Evolutionary conservation across 2,797 vertebrate species (phyloP).

Genomic region (Iguana delicatissima): DNA sequence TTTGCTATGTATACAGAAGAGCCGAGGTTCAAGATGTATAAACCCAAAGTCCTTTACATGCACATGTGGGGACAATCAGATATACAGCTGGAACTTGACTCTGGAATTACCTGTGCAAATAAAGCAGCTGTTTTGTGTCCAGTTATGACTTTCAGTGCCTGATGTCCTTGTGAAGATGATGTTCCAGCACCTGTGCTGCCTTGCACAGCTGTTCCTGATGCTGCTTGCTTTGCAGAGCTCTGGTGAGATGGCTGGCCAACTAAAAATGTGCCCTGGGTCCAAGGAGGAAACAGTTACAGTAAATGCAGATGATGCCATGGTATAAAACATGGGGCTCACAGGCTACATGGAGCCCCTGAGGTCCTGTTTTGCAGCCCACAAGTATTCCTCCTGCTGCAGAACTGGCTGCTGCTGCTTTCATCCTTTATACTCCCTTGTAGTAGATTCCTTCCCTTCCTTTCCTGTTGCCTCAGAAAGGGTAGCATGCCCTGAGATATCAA

Average conservation of each 20-base stretch:
- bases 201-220: constrained; percentile 84
- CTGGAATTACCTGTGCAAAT: constrained; percentile 90
- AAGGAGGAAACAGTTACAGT: not conserved
- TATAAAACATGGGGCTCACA: not conserved
- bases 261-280: constrained; percentile 93
- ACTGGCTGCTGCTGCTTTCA: not conserved
- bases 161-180: constrained; percentile 85
- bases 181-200: constrained; percentile 79
- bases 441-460: not conserved
- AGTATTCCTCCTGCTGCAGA: not conserved
- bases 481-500: not conserved
- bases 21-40: not conserved
- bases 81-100: not conserved
- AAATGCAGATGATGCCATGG: not conserved
- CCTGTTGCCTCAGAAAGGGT: not conserved
- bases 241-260: constrained; percentile 94
- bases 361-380: not conserved
- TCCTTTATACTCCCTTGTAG: not conserved
- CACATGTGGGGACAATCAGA: not conserved
- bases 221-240: constrained; percentile 89
- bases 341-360: no score
- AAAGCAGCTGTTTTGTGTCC: constrained; percentile 95
- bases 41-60: not conserved
- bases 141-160: constrained; percentile 93
- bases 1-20: not conserved